A percentile compares a stretch with the other conserved stretches of the same genome.
These are phyloP conservation scores for Athalia cordata DNA, from an alignment of 2,888 invertebrate species.

Conservation along the genomic window DNA sequence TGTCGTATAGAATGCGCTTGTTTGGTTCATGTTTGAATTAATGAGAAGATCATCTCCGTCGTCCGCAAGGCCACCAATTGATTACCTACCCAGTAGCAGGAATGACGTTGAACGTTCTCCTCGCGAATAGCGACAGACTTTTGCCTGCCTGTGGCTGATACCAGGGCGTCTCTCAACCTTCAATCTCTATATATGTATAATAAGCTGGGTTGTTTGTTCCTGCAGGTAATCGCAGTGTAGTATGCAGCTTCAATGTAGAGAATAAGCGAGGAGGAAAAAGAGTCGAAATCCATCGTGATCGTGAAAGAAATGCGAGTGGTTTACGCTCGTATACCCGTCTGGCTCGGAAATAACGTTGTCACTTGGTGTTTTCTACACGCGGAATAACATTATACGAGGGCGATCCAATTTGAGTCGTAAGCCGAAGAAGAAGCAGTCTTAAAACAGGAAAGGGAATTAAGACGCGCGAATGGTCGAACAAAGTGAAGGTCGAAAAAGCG, in stretches of 20 bases:
- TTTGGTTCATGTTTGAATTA: slow-evolving; percentile 38
- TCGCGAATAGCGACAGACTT: slow-evolving; percentile 3
- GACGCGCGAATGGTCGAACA: slow-evolving; percentile 33
- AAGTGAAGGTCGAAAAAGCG: slow-evolving; percentile 28
- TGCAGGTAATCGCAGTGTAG: background rate
- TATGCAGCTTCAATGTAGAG: slow-evolving; percentile 13
- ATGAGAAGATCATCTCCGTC: slow-evolving; percentile 29
- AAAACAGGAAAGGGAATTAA: slow-evolving; percentile 28
- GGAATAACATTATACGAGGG: slow-evolving; percentile 34
- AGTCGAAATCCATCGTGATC: slow-evolving; percentile 16
- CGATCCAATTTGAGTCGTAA: slow-evolving; percentile 40
- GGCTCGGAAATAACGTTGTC: slow-evolving; percentile 36
- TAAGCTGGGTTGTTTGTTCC: slow-evolving; percentile 17
- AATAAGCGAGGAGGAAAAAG: background rate
- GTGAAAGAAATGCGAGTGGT: slow-evolving; percentile 14
- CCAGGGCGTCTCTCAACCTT: slow-evolving; percentile 20
- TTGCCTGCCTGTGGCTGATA: slow-evolving; percentile 20
- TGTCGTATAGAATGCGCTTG: slow-evolving; percentile 11
- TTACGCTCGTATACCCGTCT: slow-evolving; percentile 13
- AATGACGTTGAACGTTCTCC: slow-evolving; percentile 10
- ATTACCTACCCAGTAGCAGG: slow-evolving; percentile 21
- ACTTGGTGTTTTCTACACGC: slow-evolving; percentile 38
- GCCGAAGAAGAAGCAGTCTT: slow-evolving; percentile 24
- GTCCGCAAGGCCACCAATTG: slow-evolving; percentile 31
- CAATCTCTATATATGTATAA: slow-evolving; percentile 23